Conservation (phyloP, 1,140 invertebrate species). For the Marisa cornuarietis region DNA sequence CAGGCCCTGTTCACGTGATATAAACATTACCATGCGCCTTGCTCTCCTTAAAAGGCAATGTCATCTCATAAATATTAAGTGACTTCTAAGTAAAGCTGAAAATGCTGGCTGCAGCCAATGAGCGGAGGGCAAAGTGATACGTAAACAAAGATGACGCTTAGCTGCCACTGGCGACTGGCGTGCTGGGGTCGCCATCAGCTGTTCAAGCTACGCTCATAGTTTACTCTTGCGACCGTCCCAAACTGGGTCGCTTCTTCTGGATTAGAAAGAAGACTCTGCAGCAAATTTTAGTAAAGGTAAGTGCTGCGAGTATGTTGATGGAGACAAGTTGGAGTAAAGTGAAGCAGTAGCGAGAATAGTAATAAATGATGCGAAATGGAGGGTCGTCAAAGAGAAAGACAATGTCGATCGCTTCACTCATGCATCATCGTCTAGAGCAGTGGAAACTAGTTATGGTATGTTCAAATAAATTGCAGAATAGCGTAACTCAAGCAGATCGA, state of each 20-base stretch:
- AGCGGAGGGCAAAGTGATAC: slow-evolving; percentile 20
- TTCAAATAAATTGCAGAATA: too few relatives aligned
- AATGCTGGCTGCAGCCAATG: slow-evolving; percentile 33
- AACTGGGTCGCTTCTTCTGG: not conserved
- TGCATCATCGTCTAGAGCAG: too few relatives aligned
- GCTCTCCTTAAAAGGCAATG: slow-evolving; percentile 31
- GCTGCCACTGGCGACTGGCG: slow-evolving; percentile 21
- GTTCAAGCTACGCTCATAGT: slow-evolving; percentile 18
- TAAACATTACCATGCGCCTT: slow-evolving; percentile 30
- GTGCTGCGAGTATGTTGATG: not conserved
- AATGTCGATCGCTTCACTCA: too few relatives aligned
- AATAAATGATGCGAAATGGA: not conserved
- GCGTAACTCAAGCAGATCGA: too few relatives aligned
- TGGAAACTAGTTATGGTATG: too few relatives aligned
- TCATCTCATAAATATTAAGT: slow-evolving; percentile 36
- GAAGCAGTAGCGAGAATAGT: too few relatives aligned
- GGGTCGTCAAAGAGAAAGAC: not conserved
- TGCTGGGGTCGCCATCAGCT: slow-evolving; percentile 38
- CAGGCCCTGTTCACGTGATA: slow-evolving; percentile 30
- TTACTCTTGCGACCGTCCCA: too few relatives aligned
- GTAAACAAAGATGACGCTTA: slow-evolving; percentile 44
- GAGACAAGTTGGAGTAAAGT: not conserved
- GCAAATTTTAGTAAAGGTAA: not conserved
- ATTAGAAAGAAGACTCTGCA: not conserved
- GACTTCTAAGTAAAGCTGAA: too few relatives aligned